These are phyloP conservation scores for Buathra laborator DNA, from an alignment of 2,888 invertebrate genomes.

Conservation along the genomic window DNA sequence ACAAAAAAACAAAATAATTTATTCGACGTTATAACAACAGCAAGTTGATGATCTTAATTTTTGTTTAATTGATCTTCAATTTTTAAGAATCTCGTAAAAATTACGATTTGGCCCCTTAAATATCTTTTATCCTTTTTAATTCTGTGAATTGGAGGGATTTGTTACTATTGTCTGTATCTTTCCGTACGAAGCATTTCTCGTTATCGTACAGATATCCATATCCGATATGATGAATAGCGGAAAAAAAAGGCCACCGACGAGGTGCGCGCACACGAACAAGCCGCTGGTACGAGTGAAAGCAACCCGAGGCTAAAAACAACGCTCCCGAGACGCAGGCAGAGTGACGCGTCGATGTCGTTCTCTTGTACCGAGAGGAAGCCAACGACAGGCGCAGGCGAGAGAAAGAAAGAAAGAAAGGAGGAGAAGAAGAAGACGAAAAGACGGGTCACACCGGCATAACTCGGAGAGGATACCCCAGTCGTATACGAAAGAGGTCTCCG, in stretches of 20 bases:
- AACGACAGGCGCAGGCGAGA: constrained; percentile 15
- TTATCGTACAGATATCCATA: constrained; percentile 20
- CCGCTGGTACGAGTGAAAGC: constrained; percentile 62
- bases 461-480: constrained; percentile 27
- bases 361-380: constrained; percentile 29
- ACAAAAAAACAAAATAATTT: no score
- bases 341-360: constrained; percentile 59
- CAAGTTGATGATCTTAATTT: no score
- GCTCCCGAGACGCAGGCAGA: constrained; percentile 39
- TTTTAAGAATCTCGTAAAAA: no score
- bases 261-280: neutral
- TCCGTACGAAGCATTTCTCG: constrained; percentile 8
- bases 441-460: constrained; percentile 47
- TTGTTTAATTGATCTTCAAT: no score
- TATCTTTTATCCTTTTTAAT: no score
- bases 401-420: constrained; percentile 47
- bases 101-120: no score
- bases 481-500: constrained; percentile 18
- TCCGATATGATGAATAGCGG: constrained; percentile 24
- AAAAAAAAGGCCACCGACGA: constrained; percentile 21
- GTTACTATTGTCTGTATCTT: neutral
- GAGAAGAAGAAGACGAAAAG: neutral
- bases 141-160: no score
- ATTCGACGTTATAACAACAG: no score
- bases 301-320: constrained; percentile 67